These are phyloP conservation scores for Dryas iulia DNA, from an alignment of 1,140 invertebrate genomes.

Conservation along the genomic window DNA sequence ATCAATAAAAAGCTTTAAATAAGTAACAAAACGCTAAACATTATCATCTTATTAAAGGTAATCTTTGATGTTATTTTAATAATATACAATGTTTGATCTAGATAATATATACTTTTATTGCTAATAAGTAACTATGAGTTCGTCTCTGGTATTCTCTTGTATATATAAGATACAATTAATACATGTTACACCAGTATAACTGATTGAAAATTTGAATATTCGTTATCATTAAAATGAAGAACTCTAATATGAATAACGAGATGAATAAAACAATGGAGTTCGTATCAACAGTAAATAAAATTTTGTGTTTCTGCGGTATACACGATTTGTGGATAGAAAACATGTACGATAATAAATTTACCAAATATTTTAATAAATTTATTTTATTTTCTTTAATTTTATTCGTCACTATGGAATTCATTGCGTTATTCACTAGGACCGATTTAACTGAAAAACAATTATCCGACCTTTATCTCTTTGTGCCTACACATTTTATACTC, in stretches of 20 bases:
- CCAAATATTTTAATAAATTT: slow-evolving; percentile 14
- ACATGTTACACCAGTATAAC: no score
- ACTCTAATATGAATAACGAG: not conserved
- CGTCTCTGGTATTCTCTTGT: not conserved
- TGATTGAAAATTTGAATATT: no score
- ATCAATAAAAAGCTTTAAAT: no score
- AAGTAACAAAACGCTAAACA: no score
- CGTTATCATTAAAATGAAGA: not conserved
- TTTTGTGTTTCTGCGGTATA: slow-evolving; percentile 1
- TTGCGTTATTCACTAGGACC: slow-evolving; percentile 31
- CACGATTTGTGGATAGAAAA: slow-evolving; percentile 7
- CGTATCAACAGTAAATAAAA: slow-evolving; percentile 7
- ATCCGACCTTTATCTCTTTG: slow-evolving; percentile 30
- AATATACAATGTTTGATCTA: not conserved
- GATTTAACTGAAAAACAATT: slow-evolving; percentile 40
- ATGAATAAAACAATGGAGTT: slow-evolving; percentile 1
- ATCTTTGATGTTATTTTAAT: no score
- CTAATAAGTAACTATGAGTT: not conserved
- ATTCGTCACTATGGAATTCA: slow-evolving; percentile 30
- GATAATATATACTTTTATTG: not conserved
- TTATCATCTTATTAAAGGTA: no score
- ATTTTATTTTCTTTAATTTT: slow-evolving; percentile 11
- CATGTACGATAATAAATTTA: not conserved
- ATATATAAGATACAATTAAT: no score
- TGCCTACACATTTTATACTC: slow-evolving; percentile 34